Base-by-base conservation (phyloP, 2,888 invertebrate genomes). In the Habroteleia sp. region DNA sequence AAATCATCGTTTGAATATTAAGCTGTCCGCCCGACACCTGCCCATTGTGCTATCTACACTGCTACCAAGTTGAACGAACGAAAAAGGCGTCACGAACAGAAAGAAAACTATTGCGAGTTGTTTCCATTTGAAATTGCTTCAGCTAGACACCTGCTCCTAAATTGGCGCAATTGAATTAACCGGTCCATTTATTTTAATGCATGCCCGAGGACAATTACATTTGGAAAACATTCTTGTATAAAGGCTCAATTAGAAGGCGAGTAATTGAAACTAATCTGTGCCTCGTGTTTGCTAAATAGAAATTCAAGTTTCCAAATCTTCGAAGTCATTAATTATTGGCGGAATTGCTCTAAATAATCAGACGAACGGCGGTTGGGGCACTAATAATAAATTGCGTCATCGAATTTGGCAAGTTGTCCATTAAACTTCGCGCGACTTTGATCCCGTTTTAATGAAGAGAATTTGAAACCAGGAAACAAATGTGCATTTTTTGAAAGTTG, bases 1-100 rank as follows among this genome's bases (percentile, higher is more conserved):
- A 54, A 68, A 62, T 74, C 68, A 31, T 42, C 29, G 46, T 46
- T 20, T 54, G 62, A 52, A 42, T 68, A 54, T 62, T 41, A 46
- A 74, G 17, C 13, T n/a, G 31, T 25, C 27, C 25, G 8, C 37
- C 13, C n/a, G 23, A 41, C 42, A 20, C 29, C 31, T 44, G 44
- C 10, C 33, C 33, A 8, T 17, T 16, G 14, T 20, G 25, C 23
- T 37, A 54, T 42, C 31, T 20, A 14, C 25, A 20, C 25, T 16
- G 44, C 25, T 35, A 16, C 7, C 37, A 13, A 7, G 60, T 60
- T 60, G 60, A 62, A 62, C 7, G 62, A 62, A 37, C 37, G 39
- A 29, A 62, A 31, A 20, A 17, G 10, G 2, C 1, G 7, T 4
- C 5, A 14, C 8, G n/a, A 16, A 23, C 3, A 35, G 44, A 44